Conservation (phyloP, 2,888 invertebrate species). For the Anorthoa munda region DNA sequence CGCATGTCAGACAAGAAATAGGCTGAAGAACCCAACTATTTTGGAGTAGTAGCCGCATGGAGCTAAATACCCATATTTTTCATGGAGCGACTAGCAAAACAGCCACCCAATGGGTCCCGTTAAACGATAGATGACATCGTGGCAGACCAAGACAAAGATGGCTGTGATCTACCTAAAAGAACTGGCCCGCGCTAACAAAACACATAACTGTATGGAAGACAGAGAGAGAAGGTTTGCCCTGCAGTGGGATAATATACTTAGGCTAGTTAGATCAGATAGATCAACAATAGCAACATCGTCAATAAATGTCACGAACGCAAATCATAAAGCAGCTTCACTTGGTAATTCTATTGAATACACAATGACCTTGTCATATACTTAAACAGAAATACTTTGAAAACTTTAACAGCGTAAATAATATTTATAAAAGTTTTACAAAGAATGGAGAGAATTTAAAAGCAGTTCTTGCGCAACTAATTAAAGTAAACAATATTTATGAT, state of each 20-base stretch:
- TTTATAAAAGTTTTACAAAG: not conserved
- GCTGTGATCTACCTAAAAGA: not conserved
- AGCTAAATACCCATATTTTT: too few species aligned
- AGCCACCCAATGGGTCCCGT: not conserved
- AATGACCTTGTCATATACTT: not conserved
- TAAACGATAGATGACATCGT: not conserved
- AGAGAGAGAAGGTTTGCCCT: not conserved
- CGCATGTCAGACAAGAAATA: not conserved
- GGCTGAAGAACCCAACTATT: too few species aligned
- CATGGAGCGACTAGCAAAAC: too few species aligned
- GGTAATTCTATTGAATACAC: not conserved
- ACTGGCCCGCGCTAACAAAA: not conserved
- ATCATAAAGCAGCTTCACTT: not conserved
- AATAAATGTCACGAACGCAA: not conserved
- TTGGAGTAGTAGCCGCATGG: too few species aligned
- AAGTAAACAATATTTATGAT: conserved; percentile 53
- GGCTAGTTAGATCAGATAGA: too few species aligned
- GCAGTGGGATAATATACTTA: not conserved
- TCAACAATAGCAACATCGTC: not conserved
- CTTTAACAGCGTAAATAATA: not conserved
- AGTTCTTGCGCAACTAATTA: conserved; percentile 42
- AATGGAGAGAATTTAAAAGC: not conserved
- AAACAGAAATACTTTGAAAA: not conserved
- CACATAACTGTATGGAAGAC: not conserved
- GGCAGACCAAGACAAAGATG: not conserved